Percentiles rank a stretch among this genome's conserved stretches.
These are phyloP conservation scores for Morelia viridis DNA, from an alignment of 2,797 vertebrate genomes.

Conservation along the genomic window DNA sequence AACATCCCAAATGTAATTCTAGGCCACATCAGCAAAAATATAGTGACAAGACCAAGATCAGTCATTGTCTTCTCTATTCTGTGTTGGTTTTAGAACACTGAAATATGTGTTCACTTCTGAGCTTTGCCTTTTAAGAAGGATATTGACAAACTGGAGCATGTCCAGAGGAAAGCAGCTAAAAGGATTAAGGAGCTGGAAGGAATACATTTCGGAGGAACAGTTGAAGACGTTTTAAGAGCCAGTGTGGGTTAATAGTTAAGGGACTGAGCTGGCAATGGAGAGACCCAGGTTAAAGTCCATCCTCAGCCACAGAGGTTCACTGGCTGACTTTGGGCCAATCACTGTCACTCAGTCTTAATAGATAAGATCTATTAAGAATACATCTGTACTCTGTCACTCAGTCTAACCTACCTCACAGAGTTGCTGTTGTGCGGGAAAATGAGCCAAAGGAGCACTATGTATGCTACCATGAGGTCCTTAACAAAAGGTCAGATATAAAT, in stretches of 20 bases:
- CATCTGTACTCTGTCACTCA: neutral
- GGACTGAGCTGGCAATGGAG: neutral
- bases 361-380: too few relatives aligned
- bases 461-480: neutral
- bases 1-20: neutral
- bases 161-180: neutral
- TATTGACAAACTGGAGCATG: neutral
- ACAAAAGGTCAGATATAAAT: neutral
- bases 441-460: neutral
- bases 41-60: neutral
- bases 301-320: neutral
- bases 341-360: neutral
- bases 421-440: neutral
- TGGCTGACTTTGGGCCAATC: neutral
- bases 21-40: neutral
- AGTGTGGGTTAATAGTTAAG: neutral
- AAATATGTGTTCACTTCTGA: neutral
- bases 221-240: neutral
- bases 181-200: neutral
- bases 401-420: neutral
- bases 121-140: neutral
- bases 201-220: neutral
- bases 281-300: neutral
- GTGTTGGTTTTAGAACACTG: neutral
- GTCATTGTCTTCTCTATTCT: neutral